Evolutionary conservation across 2,888 invertebrate genomes (phyloP).

Genomic region (Harmothoe impar): DNA sequence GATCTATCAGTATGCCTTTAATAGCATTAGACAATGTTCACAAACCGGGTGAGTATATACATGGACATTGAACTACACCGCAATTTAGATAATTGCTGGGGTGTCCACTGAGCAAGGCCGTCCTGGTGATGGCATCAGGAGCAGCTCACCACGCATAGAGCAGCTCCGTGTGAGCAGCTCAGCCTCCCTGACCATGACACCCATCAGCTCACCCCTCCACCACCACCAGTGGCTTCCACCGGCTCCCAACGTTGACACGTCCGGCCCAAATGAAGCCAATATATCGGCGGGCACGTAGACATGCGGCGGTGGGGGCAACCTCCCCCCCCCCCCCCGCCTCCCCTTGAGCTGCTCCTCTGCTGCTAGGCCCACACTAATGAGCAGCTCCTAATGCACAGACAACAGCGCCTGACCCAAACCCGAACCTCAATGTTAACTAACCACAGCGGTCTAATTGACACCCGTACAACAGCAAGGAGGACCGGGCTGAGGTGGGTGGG

Average conservation of each 20-base stretch:
- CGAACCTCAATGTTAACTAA: constrained; percentile 18
- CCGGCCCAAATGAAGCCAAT: constrained; percentile 52
- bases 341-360: not conserved
- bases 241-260: constrained; percentile 20
- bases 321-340: not conserved
- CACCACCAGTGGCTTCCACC: not conserved
- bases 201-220: constrained; percentile 31
- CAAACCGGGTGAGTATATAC: too few species aligned
- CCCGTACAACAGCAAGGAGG: not conserved
- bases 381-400: constrained; percentile 24
- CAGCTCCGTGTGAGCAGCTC: not conserved
- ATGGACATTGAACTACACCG: too few species aligned
- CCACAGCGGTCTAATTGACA: not conserved
- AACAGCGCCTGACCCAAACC: constrained; percentile 20
- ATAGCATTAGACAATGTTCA: too few species aligned
- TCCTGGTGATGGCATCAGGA: too few species aligned
- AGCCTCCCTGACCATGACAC: constrained; percentile 32
- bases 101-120: too few species aligned
- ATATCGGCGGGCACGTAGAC: constrained; percentile 55
- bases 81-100: too few species aligned
- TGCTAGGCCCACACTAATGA: not conserved
- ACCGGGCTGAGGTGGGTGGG: not conserved
- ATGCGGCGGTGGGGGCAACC: not conserved
- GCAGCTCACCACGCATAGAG: not conserved
- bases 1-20: too few species aligned